Evolutionary conservation across 2,888 invertebrate genomes (phyloP).

Genomic region (Xestobium rufovillosum): DNA sequence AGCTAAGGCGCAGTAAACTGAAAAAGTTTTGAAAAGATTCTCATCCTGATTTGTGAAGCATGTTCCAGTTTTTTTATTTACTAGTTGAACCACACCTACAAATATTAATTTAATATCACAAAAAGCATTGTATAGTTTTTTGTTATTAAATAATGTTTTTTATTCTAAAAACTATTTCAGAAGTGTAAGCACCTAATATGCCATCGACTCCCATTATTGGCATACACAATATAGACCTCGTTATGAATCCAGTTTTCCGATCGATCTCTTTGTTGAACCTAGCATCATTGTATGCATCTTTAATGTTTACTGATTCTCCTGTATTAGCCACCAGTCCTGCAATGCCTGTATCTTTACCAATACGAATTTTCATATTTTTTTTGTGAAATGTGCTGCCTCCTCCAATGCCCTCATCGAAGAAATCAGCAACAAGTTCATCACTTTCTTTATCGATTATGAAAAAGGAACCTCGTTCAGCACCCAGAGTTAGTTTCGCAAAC

Average conservation of each 20-base stretch:
- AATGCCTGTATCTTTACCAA: slow-evolving; percentile 47
- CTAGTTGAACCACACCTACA: slow-evolving; percentile 51
- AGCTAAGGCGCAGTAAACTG: slow-evolving; percentile 51
- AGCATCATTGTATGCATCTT: slow-evolving; percentile 50
- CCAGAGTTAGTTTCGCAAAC: slow-evolving; percentile 50
- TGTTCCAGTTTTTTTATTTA: slow-evolving; percentile 47
- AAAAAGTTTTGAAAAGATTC: slow-evolving; percentile 48
- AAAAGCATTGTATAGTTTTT: background rate
- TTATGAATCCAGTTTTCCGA: slow-evolving; percentile 49
- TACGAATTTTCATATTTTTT: slow-evolving; percentile 48
- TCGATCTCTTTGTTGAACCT: slow-evolving; percentile 50
- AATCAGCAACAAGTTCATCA: slow-evolving; percentile 46
- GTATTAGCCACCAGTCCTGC: slow-evolving; percentile 49
- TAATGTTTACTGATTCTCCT: slow-evolving; percentile 46
- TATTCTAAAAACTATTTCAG: too few species aligned
- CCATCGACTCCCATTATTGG: slow-evolving; percentile 48
- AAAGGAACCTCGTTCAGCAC: slow-evolving; percentile 52
- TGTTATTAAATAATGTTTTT: too few species aligned
- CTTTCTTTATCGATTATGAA: slow-evolving; percentile 49
- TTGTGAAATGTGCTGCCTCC: slow-evolving; percentile 40
- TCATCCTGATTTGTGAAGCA: slow-evolving; percentile 50
- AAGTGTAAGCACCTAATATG: slow-evolving; percentile 44
- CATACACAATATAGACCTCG: slow-evolving; percentile 49
- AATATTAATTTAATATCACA: slow-evolving; percentile 11
- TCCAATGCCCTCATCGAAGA: slow-evolving; percentile 54